Conservation (phyloP, 2,888 invertebrate genomes). For the Itoplectis maculator region DNA sequence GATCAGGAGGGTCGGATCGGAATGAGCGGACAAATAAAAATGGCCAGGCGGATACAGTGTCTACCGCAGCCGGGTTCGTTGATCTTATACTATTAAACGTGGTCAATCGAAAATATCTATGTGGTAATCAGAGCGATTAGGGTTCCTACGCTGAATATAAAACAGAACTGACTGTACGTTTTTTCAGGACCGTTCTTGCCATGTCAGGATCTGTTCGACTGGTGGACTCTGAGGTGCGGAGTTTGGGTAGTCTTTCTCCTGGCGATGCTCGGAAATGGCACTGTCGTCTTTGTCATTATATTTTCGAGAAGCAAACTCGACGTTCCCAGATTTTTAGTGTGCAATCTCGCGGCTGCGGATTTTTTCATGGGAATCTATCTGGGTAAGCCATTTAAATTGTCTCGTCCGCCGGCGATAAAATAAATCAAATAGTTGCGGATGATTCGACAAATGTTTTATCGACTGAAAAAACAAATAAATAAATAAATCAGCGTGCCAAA, state of each 20-base stretch:
- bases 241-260: slow-evolving; percentile 99
- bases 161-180: background rate
- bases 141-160: background rate
- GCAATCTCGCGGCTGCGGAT: slow-evolving; percentile 98
- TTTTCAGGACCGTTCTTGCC: slow-evolving; percentile 95
- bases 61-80: slow-evolving; percentile 91
- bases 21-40: slow-evolving; percentile 70
- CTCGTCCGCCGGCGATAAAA: too few species aligned
- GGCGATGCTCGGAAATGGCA: slow-evolving; percentile 98
- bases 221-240: slow-evolving; percentile 98
- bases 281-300: slow-evolving; percentile 96
- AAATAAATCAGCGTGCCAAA: too few species aligned
- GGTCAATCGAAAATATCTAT: background rate
- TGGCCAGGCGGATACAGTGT: slow-evolving; percentile 86
- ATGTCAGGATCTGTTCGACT: slow-evolving; percentile 97
- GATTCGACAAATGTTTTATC: too few species aligned
- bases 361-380: slow-evolving; percentile 98
- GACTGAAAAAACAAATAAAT: too few species aligned
- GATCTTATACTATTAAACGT: background rate
- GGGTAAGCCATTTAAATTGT: slow-evolving; percentile 87
- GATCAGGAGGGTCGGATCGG: slow-evolving; percentile 86
- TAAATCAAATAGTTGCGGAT: too few species aligned
- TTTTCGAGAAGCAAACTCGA: slow-evolving; percentile 97
- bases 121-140: background rate
- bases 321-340: slow-evolving; percentile 97